phyloP scores from a whole-genome alignment of 2,797 vertebrate genomes.

The Coracias cyanogaster region DNA sequence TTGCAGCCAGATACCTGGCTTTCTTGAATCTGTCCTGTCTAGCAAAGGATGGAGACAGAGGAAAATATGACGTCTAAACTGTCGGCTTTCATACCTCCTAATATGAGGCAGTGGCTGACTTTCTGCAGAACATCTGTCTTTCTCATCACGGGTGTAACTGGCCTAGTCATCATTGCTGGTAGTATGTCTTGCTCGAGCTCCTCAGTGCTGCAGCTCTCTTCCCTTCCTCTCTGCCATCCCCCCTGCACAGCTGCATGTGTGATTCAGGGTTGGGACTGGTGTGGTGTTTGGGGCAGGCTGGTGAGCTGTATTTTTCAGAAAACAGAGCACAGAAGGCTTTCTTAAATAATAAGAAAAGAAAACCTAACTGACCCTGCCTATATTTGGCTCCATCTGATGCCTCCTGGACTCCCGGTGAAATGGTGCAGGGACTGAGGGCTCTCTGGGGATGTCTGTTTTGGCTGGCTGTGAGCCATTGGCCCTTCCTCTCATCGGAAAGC shows the following conservation, averaged over 20 bases:
- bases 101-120: not conserved
- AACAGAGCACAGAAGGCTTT: not conserved
- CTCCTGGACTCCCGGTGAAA: not conserved
- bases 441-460: not conserved
- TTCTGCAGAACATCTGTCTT: slow-evolving; percentile 47
- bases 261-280: not conserved
- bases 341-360: not conserved
- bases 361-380: not conserved
- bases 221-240: not conserved
- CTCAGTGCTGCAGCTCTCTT: not conserved
- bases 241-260: not conserved
- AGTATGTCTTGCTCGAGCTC: not conserved
- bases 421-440: not conserved
- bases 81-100: not conserved
- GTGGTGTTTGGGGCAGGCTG: not conserved
- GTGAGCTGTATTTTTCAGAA: not conserved
- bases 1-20: not conserved
- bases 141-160: slow-evolving; percentile 24
- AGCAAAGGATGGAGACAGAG: not conserved
- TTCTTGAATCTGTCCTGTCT: not conserved
- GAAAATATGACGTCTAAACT: not conserved
- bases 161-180: not conserved
- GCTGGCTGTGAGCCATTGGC: not conserved
- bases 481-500: not conserved
- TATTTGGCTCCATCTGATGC: not conserved